phyloP scores from a whole-genome alignment of 2,113 vertebrate species.

The Pollimyrus isidori region DNA sequence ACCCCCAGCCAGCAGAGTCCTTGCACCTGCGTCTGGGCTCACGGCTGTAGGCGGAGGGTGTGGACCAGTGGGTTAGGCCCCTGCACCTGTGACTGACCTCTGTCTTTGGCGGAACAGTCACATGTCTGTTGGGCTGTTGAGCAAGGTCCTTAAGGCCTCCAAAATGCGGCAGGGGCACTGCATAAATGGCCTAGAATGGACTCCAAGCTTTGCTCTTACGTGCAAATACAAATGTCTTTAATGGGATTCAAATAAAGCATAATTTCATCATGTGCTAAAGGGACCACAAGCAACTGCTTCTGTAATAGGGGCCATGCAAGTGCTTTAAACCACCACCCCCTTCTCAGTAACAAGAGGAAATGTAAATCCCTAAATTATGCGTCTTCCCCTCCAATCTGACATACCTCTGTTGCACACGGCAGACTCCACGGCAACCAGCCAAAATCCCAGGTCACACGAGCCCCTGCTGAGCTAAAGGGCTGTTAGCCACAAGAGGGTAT shows the following conservation, averaged over 20 bases:
- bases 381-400: neutral
- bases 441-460: neutral
- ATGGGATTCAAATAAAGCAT: neutral
- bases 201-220: neutral
- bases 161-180: neutral
- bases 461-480: neutral
- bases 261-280: neutral
- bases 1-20: neutral
- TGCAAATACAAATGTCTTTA: neutral
- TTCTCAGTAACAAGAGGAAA: neutral
- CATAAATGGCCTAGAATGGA: neutral
- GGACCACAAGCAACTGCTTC: neutral
- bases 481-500: neutral
- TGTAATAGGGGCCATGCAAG: neutral
- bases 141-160: neutral
- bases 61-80: neutral
- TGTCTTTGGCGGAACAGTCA: neutral
- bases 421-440: neutral
- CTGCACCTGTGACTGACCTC: neutral
- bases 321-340: neutral
- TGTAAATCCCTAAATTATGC: neutral
- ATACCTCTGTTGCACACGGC: neutral
- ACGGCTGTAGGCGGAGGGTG: neutral
- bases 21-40: neutral
- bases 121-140: neutral